Evolutionary conservation across 1,140 invertebrate genomes (phyloP).

Genomic region (Epicauta chinensis): DNA sequence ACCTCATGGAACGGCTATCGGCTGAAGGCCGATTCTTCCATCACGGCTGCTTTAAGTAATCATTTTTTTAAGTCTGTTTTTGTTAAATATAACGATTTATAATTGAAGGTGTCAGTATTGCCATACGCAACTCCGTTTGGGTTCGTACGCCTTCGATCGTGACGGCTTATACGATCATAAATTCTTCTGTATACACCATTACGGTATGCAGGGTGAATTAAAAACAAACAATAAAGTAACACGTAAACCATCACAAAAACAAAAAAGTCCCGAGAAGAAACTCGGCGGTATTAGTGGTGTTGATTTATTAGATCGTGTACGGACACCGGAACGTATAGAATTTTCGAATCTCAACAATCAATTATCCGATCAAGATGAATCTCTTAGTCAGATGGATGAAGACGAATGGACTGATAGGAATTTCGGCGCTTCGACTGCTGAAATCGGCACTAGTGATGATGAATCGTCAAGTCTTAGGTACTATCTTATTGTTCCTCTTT

Average conservation of each 20-base stretch:
- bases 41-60: conserved; percentile 70
- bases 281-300: conserved; percentile 48
- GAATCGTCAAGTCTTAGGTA: conserved; percentile 49
- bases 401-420: conserved; percentile 91
- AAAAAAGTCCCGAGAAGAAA: conserved; percentile 35
- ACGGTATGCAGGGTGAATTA: conserved; percentile 52
- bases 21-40: conserved; percentile 85
- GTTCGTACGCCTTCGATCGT: conserved; percentile 70
- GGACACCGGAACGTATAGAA: conserved; percentile 79
- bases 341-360: conserved; percentile 56
- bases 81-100: conserved; percentile 36
- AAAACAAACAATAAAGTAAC: conserved; percentile 23
- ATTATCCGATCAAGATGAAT: conserved; percentile 63
- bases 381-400: conserved; percentile 78
- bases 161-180: conserved; percentile 63
- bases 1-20: conserved; percentile 79
- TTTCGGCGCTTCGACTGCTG: conserved; percentile 69
- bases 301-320: conserved; percentile 54
- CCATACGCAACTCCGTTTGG: conserved; percentile 59
- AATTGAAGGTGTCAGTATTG: conserved; percentile 65
- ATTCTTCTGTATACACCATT: conserved; percentile 80
- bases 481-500: not conserved
- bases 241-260: conserved; percentile 27
- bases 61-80: not conserved
- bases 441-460: conserved; percentile 65